These are phyloP conservation scores for Psilanteris sp. DNA, from an alignment of 1,140 invertebrate genomes.

Conservation along the genomic window DNA sequence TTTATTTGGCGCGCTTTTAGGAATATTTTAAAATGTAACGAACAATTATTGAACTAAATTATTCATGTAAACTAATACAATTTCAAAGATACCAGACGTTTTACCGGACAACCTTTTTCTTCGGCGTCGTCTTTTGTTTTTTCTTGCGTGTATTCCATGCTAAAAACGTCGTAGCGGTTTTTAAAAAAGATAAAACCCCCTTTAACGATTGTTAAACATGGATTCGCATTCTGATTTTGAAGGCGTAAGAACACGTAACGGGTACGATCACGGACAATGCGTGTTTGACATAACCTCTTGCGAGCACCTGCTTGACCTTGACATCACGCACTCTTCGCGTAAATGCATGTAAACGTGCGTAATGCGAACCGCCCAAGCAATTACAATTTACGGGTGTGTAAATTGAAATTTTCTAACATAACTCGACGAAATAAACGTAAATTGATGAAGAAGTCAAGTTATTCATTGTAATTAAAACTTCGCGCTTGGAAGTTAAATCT, in stretches of 20 bases:
- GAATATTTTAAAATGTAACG: conserved; percentile 50
- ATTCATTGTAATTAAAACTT: too few relatives aligned
- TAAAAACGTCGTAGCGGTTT: too few relatives aligned
- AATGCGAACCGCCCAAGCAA: conserved; percentile 67
- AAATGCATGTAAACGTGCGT: conserved; percentile 56
- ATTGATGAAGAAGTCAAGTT: too few relatives aligned
- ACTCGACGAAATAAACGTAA: too few relatives aligned
- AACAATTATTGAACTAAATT: conserved; percentile 40
- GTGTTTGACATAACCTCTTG: conserved; percentile 65
- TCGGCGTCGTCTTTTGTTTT: background rate
- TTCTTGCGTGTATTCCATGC: background rate
- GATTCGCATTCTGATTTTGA: conserved; percentile 68
- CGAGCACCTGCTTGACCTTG: conserved; percentile 76
- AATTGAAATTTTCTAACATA: too few relatives aligned
- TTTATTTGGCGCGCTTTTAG: conserved; percentile 8
- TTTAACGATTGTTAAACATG: conserved; percentile 6
- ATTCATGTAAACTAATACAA: conserved; percentile 43
- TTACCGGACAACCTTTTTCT: too few relatives aligned
- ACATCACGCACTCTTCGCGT: conserved; percentile 49
- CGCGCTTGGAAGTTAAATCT: too few relatives aligned
- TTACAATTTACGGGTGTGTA: conserved; percentile 48
- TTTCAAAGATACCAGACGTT: conserved; percentile 14
- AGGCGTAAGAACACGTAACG: conserved; percentile 45
- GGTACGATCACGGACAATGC: conserved; percentile 43
- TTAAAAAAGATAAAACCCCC: too few relatives aligned